phyloP scores from a whole-genome alignment of 2,797 vertebrate species.

The Diplodus puntazzo region DNA sequence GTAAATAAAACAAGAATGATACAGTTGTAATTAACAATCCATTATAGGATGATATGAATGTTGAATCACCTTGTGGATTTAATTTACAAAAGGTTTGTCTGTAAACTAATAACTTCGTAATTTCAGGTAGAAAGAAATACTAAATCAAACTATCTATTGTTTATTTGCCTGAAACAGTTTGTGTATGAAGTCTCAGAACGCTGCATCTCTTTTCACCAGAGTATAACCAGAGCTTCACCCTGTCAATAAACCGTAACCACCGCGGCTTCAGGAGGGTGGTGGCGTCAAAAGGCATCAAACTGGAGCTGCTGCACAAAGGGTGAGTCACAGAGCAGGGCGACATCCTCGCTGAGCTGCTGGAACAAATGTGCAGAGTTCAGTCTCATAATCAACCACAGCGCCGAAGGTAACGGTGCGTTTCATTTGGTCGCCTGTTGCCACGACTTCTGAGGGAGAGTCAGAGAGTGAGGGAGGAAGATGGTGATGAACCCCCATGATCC shows the following conservation, averaged over 20 bases:
- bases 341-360: background rate
- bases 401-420: background rate
- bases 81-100: background rate
- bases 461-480: too few relatives aligned
- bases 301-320: constrained; percentile 98
- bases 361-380: background rate
- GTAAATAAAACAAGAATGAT: too few relatives aligned
- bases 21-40: too few relatives aligned
- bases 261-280: constrained; percentile 92
- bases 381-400: background rate
- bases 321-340: constrained; percentile 72
- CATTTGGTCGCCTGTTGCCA: too few relatives aligned
- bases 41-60: too few relatives aligned
- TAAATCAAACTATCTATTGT: background rate
- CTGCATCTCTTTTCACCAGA: constrained; percentile 77
- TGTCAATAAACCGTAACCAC: constrained; percentile 96
- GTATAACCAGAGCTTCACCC: constrained; percentile 94
- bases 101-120: background rate
- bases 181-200: background rate
- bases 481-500: too few relatives aligned
- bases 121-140: background rate
- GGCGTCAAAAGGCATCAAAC: constrained; percentile 94
- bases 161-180: background rate
- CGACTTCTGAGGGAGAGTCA: too few relatives aligned
- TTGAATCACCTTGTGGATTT: too few relatives aligned